phyloP scores from a whole-genome alignment of 2,797 vertebrate genomes.

The Pseudochirops cupreus region DNA sequence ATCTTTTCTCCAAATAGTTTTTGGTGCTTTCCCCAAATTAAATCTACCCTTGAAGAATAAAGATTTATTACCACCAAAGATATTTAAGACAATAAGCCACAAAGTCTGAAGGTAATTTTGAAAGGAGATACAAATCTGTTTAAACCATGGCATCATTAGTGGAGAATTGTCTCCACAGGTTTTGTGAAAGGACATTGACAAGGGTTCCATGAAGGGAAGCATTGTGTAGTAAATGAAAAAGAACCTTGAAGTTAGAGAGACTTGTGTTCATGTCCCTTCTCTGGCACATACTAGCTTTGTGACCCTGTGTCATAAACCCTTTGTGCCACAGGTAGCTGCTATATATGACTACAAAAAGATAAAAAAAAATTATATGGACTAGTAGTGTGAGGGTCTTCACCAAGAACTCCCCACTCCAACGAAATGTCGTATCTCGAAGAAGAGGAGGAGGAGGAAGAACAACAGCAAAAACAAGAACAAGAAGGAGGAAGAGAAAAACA shows the following conservation, averaged over 20 bases:
- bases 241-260: background rate
- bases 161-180: too few species aligned
- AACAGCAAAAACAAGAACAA: background rate
- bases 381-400: background rate
- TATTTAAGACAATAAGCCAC: slow-evolving; percentile 28
- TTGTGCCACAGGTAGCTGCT: background rate
- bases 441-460: background rate
- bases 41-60: background rate
- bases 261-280: background rate
- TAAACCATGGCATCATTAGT: background rate
- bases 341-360: background rate
- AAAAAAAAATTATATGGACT: background rate
- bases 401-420: background rate
- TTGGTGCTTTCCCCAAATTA: slow-evolving; percentile 27
- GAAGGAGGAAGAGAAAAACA: too few species aligned
- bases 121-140: slow-evolving; percentile 1
- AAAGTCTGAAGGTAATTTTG: slow-evolving; percentile 31
- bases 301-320: background rate
- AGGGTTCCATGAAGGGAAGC: too few species aligned
- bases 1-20: background rate
- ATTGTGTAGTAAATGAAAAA: too few species aligned
- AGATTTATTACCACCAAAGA: background rate
- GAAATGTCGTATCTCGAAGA: background rate
- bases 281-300: background rate
- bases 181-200: too few species aligned